These are phyloP conservation scores for Trachemys scripta DNA, from an alignment of 2,113 vertebrate genomes.

Conservation along the genomic window DNA sequence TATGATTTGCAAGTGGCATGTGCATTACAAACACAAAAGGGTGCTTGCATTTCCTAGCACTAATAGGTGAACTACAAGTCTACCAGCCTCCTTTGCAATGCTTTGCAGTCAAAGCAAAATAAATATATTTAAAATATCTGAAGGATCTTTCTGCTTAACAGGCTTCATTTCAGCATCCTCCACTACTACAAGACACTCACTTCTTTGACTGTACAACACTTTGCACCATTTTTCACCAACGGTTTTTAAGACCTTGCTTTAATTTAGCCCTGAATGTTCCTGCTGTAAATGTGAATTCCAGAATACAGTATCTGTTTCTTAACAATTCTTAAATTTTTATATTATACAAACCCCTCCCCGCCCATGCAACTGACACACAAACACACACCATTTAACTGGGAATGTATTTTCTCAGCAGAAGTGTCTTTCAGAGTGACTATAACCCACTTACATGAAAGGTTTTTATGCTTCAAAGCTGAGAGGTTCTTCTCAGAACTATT, in stretches of 20 bases:
- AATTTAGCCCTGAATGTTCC: background rate
- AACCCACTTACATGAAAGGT: background rate
- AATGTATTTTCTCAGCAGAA: fast-evolving
- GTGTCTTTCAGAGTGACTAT: background rate
- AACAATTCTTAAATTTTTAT: background rate
- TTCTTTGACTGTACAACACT: background rate
- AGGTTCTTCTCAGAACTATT: background rate
- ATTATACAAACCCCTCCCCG: background rate
- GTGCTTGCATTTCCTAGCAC: fast-evolving
- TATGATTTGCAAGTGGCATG: background rate
- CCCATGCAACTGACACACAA: background rate
- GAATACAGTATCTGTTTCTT: background rate
- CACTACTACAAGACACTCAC: background rate
- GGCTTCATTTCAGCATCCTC: background rate
- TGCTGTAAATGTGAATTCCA: background rate
- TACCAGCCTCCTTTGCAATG: background rate
- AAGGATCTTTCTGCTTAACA: background rate
- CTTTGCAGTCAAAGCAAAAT: background rate
- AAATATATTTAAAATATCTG: background rate
- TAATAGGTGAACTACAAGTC: background rate
- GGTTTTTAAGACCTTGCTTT: background rate
- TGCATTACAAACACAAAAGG: fast-evolving
- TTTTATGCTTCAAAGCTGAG: background rate
- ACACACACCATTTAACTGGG: background rate
- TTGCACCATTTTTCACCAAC: background rate